Percentiles rank a stretch among this genome's conserved stretches.
Evolutionary conservation across 2,888 invertebrate species (phyloP).

Genomic region (Serripes groenlandicus): DNA sequence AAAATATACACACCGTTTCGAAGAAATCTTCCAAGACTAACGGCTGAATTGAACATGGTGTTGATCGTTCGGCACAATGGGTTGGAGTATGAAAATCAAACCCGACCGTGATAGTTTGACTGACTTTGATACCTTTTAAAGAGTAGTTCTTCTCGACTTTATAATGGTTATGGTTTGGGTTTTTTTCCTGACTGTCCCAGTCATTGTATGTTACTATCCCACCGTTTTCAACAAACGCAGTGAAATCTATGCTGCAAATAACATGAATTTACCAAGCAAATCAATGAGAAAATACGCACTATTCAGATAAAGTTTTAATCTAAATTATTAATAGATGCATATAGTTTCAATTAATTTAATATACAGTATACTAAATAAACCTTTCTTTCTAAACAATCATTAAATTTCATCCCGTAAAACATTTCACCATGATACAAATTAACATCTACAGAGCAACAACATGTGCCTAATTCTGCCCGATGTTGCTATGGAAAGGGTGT

Average conservation of each 20-base stretch:
- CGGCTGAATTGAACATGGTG: conserved; percentile 1
- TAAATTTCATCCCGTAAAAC: too few relatives aligned
- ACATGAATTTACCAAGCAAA: too few relatives aligned
- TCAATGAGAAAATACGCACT: too few relatives aligned
- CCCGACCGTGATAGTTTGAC: conserved; percentile 6
- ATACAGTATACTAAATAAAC: too few relatives aligned
- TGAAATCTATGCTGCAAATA: conserved; percentile 30
- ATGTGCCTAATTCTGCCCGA: too few relatives aligned
- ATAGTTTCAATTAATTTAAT: too few relatives aligned
- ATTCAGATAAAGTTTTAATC: too few relatives aligned
- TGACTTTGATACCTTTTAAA: conserved; percentile 11
- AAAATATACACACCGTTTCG: conserved; percentile 8
- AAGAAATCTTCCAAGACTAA: conserved; percentile 23
- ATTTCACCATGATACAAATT: too few relatives aligned
- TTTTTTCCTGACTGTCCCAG: neutral
- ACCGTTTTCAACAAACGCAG: conserved; percentile 32
- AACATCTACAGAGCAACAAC: too few relatives aligned
- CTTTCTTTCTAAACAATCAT: too few relatives aligned
- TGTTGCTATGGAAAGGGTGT: too few relatives aligned
- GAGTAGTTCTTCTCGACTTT: neutral
- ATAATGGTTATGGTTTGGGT: neutral
- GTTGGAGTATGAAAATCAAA: conserved; percentile 38
- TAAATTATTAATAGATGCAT: too few relatives aligned
- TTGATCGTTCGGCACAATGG: conserved; percentile 35
- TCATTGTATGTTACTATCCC: conserved; percentile 37